phyloP scores from a whole-genome alignment of 2,113 vertebrate species.

The Anarhynchus alexandrinus region DNA sequence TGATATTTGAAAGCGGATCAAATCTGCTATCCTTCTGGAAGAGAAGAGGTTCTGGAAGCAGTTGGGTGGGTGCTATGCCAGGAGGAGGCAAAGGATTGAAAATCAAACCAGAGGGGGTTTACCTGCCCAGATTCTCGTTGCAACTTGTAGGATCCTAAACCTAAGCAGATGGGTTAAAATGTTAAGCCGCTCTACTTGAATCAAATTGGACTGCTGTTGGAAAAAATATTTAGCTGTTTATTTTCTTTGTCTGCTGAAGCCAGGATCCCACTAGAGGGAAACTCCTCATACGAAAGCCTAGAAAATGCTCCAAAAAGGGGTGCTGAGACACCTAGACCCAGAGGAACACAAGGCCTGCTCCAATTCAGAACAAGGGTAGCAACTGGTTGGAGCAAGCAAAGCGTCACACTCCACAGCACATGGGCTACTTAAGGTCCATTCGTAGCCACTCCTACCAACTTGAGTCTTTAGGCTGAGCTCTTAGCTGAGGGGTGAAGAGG shows the following conservation, averaged over 20 bases:
- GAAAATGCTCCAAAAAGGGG: not conserved
- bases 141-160: not conserved
- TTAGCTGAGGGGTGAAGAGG: not conserved
- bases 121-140: not conserved
- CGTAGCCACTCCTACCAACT: not conserved
- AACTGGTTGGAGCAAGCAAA: not conserved
- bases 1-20: not conserved
- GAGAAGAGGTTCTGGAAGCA: not conserved
- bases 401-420: too few relatives aligned
- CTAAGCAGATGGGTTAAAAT: not conserved
- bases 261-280: not conserved
- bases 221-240: not conserved
- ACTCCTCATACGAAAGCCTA: not conserved
- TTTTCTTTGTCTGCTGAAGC: not conserved
- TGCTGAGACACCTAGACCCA: not conserved
- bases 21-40: not conserved
- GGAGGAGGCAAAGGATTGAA: not conserved
- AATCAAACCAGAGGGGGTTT: not conserved
- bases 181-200: not conserved
- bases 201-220: not conserved
- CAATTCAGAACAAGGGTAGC: not conserved
- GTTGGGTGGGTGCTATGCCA: not conserved
- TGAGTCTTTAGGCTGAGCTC: not conserved
- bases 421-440: not conserved
- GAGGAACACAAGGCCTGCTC: not conserved